Evolutionary conservation across 2,113 vertebrate genomes (phyloP).

Genomic region (Ailurus styani): DNA sequence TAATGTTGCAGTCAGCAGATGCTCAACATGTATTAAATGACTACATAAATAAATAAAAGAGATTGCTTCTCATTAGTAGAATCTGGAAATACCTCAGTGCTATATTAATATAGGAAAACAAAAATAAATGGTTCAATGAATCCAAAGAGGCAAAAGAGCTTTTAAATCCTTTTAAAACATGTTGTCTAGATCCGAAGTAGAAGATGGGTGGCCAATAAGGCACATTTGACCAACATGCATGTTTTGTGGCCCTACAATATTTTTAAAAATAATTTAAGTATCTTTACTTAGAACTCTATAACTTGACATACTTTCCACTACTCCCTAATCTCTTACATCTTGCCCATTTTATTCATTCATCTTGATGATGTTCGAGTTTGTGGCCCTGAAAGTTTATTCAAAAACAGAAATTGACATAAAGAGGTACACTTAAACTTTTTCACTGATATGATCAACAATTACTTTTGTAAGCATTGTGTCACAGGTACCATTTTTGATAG

Average conservation of each 20-base stretch:
- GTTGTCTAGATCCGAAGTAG: neutral
- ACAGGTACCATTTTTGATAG: neutral
- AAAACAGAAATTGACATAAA: neutral
- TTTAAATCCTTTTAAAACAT: neutral
- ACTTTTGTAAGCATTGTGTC: neutral
- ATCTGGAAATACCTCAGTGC: neutral
- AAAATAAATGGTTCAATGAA: neutral
- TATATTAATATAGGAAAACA: neutral
- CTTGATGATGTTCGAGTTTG: neutral
- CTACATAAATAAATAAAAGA: neutral
- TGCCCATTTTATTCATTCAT: neutral
- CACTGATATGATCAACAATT: neutral
- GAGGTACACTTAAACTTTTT: neutral
- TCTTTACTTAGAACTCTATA: neutral
- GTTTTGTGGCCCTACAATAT: neutral
- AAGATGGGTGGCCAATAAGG: neutral
- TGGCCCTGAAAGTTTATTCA: neutral
- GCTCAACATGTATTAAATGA: neutral
- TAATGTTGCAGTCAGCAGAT: neutral
- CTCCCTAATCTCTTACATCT: neutral
- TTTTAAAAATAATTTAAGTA: neutral
- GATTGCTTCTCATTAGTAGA: neutral
- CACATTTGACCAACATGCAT: neutral
- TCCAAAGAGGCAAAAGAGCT: neutral
- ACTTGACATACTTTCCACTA: neutral